Conservation (phyloP, 2,888 invertebrate genomes). For the Drosophila mimica region DNA sequence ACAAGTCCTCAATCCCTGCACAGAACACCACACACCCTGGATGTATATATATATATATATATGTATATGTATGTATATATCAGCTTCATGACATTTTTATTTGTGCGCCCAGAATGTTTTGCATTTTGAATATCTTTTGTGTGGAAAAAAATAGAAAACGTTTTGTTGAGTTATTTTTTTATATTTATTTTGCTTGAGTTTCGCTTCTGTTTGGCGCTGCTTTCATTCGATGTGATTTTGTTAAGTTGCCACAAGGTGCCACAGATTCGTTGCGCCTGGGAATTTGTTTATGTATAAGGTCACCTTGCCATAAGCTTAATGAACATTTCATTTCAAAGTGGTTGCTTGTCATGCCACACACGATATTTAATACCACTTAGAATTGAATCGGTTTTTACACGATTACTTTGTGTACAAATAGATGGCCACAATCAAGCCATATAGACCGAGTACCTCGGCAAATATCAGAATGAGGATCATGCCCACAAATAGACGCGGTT, state of each 20-base stretch:
- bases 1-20: constrained; percentile 52
- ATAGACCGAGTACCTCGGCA: constrained; percentile 99
- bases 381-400: background rate
- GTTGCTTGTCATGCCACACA: background rate
- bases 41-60: background rate
- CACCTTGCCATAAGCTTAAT: constrained; percentile 12
- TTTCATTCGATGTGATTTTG: constrained; percentile 60
- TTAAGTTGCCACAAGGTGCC: constrained; percentile 63
- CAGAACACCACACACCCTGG: background rate
- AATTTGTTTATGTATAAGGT: constrained; percentile 35
- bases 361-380: background rate
- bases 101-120: constrained; percentile 70
- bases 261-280: constrained; percentile 64
- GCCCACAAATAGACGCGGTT: constrained; percentile 90
- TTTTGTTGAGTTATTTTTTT: constrained; percentile 9
- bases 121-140: constrained; percentile 75
- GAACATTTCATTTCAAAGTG: constrained; percentile 3
- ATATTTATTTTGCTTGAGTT: constrained; percentile 48
- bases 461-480: constrained; percentile 91
- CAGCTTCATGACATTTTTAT: constrained; percentile 73
- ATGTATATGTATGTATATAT: constrained; percentile 26
- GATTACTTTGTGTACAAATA: constrained; percentile 96
- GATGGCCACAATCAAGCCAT: constrained; percentile 99
- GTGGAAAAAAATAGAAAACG: constrained; percentile 3
- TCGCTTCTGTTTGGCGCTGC: constrained; percentile 24